Evolutionary conservation across 2,888 invertebrate species (phyloP).

Genomic region (Drosophila histrio): DNA sequence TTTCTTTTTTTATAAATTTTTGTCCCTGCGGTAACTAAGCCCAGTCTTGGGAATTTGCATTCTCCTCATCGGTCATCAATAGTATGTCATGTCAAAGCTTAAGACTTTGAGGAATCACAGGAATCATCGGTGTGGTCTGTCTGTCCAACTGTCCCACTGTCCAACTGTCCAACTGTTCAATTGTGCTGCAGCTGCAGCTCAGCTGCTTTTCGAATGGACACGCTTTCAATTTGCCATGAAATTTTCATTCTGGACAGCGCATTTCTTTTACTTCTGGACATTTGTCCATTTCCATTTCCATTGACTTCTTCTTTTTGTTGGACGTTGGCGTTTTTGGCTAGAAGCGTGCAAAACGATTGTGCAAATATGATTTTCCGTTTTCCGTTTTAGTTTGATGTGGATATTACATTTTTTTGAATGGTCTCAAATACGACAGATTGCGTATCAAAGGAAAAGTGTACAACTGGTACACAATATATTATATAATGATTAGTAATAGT

Average conservation of each 20-base stretch:
- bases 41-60: slow-evolving; percentile 46
- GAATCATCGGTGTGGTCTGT: slow-evolving; percentile 10
- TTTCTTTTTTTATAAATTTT: neutral
- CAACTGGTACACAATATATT: neutral
- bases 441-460: neutral
- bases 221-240: slow-evolving; percentile 70
- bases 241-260: slow-evolving; percentile 51
- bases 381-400: slow-evolving; percentile 23
- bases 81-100: slow-evolving; percentile 45
- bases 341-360: slow-evolving; percentile 18
- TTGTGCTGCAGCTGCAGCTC: slow-evolving; percentile 42
- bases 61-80: slow-evolving; percentile 27
- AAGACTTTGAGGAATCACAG: neutral
- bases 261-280: slow-evolving; percentile 49
- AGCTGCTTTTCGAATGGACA: slow-evolving; percentile 59
- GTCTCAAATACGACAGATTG: neutral
- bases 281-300: slow-evolving; percentile 1
- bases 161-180: neutral
- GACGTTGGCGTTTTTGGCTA: neutral
- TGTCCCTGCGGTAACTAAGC: slow-evolving; percentile 29
- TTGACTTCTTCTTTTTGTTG: neutral
- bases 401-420: slow-evolving; percentile 23
- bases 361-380: slow-evolving; percentile 36
- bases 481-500: neutral
- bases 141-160: too few relatives aligned